Evolutionary conservation across 1,140 invertebrate species (phyloP), one percentile per base, ranked within the genome.

Genomic region (Neodiprion virginianus): DNA sequence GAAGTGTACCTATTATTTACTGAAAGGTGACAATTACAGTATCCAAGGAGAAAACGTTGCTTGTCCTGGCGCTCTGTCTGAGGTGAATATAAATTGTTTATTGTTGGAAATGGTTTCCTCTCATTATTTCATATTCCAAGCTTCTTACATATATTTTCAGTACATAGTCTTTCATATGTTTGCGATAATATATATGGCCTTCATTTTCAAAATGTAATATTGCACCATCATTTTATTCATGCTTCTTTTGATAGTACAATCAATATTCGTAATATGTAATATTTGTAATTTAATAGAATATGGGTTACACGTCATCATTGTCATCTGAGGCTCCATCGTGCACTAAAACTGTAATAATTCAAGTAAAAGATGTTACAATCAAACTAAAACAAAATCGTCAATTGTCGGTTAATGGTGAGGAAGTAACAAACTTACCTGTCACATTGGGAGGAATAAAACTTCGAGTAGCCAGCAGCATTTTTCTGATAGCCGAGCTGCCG

Each of bases 41-140:
- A 90, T 97, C 28, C 93, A 95, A 81, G 93, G 92, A 1, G 95
- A 97, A 86, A 97, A 97, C 83, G 92, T 94, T 0, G 92, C 93
- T 1, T 97, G 96, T 82, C 91, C 93, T 61, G 95, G 95, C 5
- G 89, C 93, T 23, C 93, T 96, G 65, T 94, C 93, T 8, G 90
- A 95, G 88, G 92, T 93, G 77, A 81, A 78, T 69, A 66, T 40
- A 40, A 40, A 40, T 40, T 40, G 2, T 40, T 40, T 40, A 40
- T 40, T 40, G 28, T 40, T 2, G 5, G 28, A 40, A 40, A 40
- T 40, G 28, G 28, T 40, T 40, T 40, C 28, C 28, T 40, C 28
- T 40, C 28, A 40, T 40, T 40, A 40, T 40, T 40, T 40, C 28
- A 5, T 40, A 0, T 3, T 3, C 28, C 28, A 40, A 40, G 17